phyloP scores from a whole-genome alignment of 2,113 vertebrate species.

The Actenoides hombroni region DNA sequence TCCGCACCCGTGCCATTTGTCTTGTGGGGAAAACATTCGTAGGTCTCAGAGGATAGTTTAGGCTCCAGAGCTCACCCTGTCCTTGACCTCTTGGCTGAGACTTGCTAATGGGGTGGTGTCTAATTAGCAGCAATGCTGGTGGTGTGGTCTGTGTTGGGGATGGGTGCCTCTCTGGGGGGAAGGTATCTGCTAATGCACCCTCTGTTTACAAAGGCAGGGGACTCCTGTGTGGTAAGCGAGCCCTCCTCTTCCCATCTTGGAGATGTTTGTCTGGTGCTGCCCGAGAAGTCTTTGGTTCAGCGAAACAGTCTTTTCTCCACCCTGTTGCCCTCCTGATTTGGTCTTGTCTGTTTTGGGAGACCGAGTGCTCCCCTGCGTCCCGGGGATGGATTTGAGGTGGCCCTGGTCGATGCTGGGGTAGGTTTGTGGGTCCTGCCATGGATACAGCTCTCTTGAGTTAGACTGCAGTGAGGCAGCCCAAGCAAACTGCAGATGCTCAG shows the following conservation, averaged over 20 bases:
- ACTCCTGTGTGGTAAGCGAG: background rate
- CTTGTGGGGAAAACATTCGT: background rate
- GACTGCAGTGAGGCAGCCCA: background rate
- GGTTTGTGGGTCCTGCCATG: background rate
- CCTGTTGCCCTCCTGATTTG: accelerated
- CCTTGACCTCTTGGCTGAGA: constrained; percentile 30
- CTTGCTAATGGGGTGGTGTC: background rate
- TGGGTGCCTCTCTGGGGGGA: background rate
- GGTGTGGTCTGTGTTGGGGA: background rate
- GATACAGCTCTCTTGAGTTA: background rate
- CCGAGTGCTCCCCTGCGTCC: background rate
- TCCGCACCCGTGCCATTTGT: background rate
- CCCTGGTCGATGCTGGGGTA: background rate
- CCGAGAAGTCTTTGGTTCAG: background rate
- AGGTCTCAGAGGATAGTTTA: background rate
- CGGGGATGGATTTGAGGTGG: background rate
- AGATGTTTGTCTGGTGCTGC: background rate
- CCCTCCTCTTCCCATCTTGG: accelerated
- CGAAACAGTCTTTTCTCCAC: background rate
- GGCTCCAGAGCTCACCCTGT: constrained; percentile 35
- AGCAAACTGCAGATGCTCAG: background rate
- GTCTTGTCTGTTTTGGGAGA: background rate
- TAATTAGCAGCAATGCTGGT: background rate
- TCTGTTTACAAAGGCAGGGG: background rate
- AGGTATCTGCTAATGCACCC: background rate